These are phyloP conservation scores for Merops nubicus DNA, from an alignment of 2,113 vertebrate species.

Conservation along the genomic window DNA sequence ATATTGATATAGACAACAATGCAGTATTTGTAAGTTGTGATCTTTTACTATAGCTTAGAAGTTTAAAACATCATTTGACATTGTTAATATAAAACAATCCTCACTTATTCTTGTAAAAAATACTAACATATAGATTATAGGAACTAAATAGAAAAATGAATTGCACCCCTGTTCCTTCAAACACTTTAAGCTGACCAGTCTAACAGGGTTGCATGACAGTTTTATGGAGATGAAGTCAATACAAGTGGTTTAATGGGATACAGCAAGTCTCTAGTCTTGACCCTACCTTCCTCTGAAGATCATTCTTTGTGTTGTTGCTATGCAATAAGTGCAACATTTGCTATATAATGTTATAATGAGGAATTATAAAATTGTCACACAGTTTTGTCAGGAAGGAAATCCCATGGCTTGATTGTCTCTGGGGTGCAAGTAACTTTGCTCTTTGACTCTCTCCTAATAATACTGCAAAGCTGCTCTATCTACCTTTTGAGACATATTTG, in stretches of 20 bases:
- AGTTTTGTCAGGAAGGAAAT: not conserved
- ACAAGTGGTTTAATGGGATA: not conserved
- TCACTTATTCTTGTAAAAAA: not conserved
- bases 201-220: not conserved
- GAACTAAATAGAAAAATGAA: not conserved
- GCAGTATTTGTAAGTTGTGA: not conserved
- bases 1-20: not conserved
- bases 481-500: not conserved
- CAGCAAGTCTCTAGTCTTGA: not conserved
- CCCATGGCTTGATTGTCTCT: not conserved
- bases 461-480: not conserved
- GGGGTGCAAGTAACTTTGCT: not conserved
- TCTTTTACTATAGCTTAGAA: not conserved
- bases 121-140: not conserved
- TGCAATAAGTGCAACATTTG: fast-evolving
- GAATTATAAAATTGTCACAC: not conserved
- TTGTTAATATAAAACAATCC: not conserved
- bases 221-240: not conserved
- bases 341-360: not conserved
- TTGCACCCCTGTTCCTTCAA: not conserved
- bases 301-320: not conserved
- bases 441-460: not conserved
- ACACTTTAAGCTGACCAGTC: not conserved
- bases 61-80: not conserved
- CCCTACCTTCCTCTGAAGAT: not conserved